A percentile compares a stretch with the other conserved stretches of the same genome.
Conservation (phyloP, 64 coral and sea anemone genomes). For the Stichodactyla mertensii region DNA sequence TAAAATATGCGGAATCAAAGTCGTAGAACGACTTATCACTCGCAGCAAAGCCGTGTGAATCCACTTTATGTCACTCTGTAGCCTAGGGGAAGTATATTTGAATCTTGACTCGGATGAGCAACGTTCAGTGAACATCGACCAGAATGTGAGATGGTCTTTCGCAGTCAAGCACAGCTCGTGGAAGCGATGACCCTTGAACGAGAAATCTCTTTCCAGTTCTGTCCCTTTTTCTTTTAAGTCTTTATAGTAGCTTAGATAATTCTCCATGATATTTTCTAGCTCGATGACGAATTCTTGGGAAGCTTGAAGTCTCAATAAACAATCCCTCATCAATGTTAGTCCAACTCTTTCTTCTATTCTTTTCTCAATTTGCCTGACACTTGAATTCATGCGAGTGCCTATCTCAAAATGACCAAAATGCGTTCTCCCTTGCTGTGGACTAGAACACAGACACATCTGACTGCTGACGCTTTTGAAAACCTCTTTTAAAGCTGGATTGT, state of each 20-base stretch:
- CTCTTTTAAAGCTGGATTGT: slow-evolving; percentile 41
- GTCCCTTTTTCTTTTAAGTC: neutral
- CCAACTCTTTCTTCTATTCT: slow-evolving; percentile 72
- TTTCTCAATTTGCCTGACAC: slow-evolving; percentile 67
- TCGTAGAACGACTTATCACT: slow-evolving; percentile 28
- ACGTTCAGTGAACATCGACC: slow-evolving; percentile 44
- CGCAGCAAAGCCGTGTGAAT: slow-evolving; percentile 38
- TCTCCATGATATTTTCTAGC: slow-evolving; percentile 61
- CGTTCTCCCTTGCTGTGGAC: slow-evolving; percentile 10
- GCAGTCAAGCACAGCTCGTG: slow-evolving; percentile 69
- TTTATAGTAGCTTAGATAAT: slow-evolving; percentile 37
- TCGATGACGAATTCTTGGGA: slow-evolving; percentile 55
- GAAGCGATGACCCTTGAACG: slow-evolving; percentile 58
- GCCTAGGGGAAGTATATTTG: slow-evolving; percentile 29
- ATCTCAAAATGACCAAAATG: slow-evolving; percentile 78
- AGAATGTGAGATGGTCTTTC: slow-evolving; percentile 55
- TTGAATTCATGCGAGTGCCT: slow-evolving; percentile 58
- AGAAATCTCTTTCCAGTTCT: slow-evolving; percentile 45
- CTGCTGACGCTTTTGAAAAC: slow-evolving; percentile 34
- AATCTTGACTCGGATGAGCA: slow-evolving; percentile 48
- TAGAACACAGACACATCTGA: slow-evolving; percentile 46
- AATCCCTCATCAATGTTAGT: slow-evolving; percentile 68
- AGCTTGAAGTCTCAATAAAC: slow-evolving; percentile 60
- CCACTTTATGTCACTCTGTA: slow-evolving; percentile 45
- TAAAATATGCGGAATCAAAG: slow-evolving; percentile 55